phyloP scores from a whole-genome alignment of 2,113 vertebrate species.

The Chaetura pelagica region DNA sequence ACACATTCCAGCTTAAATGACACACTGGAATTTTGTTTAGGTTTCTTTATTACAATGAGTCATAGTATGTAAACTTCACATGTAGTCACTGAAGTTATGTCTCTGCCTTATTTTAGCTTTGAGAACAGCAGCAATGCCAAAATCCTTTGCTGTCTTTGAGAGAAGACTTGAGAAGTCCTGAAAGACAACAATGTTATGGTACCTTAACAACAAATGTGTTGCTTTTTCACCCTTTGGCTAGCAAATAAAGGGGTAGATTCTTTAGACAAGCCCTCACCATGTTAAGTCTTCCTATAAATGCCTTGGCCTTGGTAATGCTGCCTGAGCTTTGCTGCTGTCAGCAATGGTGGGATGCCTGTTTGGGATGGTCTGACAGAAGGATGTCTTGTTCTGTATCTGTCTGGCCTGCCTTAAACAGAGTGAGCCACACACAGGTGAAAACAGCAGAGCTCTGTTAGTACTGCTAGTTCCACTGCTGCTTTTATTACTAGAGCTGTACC shows the following conservation, averaged over 20 bases:
- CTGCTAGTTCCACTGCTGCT: background rate
- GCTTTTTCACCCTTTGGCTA: background rate
- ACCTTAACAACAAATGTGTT: background rate
- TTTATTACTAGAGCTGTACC: background rate
- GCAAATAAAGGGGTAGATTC: background rate
- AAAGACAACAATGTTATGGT: background rate
- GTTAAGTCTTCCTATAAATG: background rate
- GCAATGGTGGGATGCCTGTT: rapidly evolving
- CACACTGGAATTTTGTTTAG: constrained; percentile 28
- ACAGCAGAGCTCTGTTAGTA: background rate
- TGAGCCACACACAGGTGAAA: background rate
- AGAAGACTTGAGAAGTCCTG: background rate
- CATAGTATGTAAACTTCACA: constrained; percentile 39
- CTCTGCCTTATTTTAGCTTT: constrained; percentile 38
- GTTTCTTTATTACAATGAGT: background rate
- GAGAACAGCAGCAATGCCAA: constrained; percentile 12
- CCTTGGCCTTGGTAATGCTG: background rate
- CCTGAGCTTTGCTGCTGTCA: background rate
- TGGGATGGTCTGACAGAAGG: background rate
- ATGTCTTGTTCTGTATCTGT: background rate
- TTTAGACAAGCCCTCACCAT: background rate
- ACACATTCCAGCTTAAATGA: constrained; percentile 33
- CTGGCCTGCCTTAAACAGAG: background rate
- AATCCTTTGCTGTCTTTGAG: constrained; percentile 2
- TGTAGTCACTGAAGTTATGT: background rate